Evolutionary conservation across 1,140 invertebrate species (phyloP), one percentile per base, ranked within the genome.

Genomic region (Thaumatotibia leucotreta): DNA sequence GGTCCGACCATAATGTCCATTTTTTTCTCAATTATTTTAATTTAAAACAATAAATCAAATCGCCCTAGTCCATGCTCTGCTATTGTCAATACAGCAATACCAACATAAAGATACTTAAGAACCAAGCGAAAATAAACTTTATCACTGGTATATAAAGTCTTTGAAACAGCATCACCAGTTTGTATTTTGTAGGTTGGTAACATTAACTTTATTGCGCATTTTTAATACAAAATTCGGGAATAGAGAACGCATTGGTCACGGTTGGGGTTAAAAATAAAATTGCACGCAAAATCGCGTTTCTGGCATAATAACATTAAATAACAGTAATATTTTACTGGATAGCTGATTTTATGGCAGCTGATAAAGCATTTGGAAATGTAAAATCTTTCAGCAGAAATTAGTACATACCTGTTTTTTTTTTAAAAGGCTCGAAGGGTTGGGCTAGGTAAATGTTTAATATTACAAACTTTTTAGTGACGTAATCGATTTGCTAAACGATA

Each of bases 231-330:
- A 61, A 61, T 71, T 63, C 32, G 29, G 61, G 50, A 67, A 65
- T 58, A 64, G 29, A 63, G 69, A 68, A 71, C 72, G 39, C 67
- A 84, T 87, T 71, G 61, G 82, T 67, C 64, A 84, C 79, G 80
- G 79, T 75, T 66, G 65, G 74, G 72, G 67, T 68, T 72, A 70
- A 75, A 70, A 72, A 72, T 72, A 66, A 71, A 72, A 70, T 69
- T 73, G 74, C 69, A 29, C 27, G 29, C 29, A 58, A 58, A 58
- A 58, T 58, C 52, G 23, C 22, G 52, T 10, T 54, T 27, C 24
- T 27, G 17, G 17, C 39, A 45, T 39, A 39, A 39, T 39, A 14
- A 39, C 1, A 54, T 54, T 54, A 54, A 11, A 27, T 27, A 14
- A 31, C 27, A 27, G 52, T 27, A 27, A 58, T 24, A 24, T 58